phyloP scores from a whole-genome alignment of 2,888 invertebrate species.

The Odontothrips loti region DNA sequence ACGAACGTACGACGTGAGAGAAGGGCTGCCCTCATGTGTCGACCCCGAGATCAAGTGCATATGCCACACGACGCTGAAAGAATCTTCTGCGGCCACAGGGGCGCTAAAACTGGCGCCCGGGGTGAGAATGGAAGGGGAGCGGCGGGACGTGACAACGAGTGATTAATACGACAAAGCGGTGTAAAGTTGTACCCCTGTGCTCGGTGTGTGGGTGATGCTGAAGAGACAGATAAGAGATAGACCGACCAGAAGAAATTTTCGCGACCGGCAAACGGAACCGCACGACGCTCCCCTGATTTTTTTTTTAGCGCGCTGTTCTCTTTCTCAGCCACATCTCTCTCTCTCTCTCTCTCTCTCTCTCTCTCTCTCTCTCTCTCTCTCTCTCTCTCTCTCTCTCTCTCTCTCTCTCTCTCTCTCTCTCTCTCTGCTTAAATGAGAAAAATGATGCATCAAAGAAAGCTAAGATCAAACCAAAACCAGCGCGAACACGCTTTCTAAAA shows the following conservation, averaged over 20 bases:
- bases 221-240: background rate
- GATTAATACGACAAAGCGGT: conserved; percentile 9
- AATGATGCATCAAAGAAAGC: conserved; percentile 26
- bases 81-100: too few species aligned
- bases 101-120: too few species aligned
- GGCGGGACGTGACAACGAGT: background rate
- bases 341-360: background rate
- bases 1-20: too few species aligned
- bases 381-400: background rate
- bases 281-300: background rate
- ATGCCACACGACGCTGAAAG: too few species aligned
- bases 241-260: background rate
- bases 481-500: background rate
- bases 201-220: background rate
- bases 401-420: background rate
- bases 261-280: background rate
- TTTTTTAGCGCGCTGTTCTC: background rate
- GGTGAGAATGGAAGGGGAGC: background rate
- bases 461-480: conserved; percentile 16
- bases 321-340: too few species aligned
- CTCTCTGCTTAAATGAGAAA: conserved; percentile 13
- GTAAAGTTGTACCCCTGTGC: background rate
- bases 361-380: too few species aligned
- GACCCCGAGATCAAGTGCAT: too few species aligned
- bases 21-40: too few species aligned